Percentiles rank a stretch among this genome's conserved stretches.
Evolutionary conservation across 2,113 vertebrate species (phyloP).

Genomic region (Globicephala melas): DNA sequence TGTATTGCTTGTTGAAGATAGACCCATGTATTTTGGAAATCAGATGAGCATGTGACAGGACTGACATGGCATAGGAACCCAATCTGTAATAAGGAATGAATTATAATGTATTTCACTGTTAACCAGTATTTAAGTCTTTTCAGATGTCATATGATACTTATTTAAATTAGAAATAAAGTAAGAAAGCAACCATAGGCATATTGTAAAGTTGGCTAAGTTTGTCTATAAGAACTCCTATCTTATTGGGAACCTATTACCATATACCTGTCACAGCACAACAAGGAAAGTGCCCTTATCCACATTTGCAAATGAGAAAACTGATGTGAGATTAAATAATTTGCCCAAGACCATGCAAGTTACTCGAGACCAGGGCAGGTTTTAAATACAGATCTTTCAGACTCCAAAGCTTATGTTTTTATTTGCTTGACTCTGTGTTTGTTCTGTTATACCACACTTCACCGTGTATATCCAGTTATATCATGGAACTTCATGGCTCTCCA

Average conservation of each 20-base stretch:
- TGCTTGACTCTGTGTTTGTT: background rate
- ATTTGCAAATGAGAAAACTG: background rate
- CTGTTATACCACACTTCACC: background rate
- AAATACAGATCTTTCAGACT: background rate
- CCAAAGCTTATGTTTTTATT: background rate
- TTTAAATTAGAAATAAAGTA: background rate
- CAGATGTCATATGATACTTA: background rate
- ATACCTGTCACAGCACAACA: background rate
- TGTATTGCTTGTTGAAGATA: background rate
- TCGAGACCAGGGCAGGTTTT: background rate
- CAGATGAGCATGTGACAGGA: background rate
- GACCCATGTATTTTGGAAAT: background rate
- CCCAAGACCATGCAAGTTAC: background rate
- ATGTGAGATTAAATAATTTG: background rate
- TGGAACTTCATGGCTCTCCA: background rate
- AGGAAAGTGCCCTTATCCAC: background rate
- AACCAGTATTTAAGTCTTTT: conserved; percentile 16
- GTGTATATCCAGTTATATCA: background rate
- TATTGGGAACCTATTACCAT: background rate
- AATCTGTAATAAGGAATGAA: background rate
- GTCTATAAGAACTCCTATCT: background rate
- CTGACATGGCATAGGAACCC: background rate
- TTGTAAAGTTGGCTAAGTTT: background rate
- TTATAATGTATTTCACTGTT: background rate
- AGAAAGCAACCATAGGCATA: background rate